Conservation (phyloP, 1,140 invertebrate species). For the Procambarus virginalis region DNA sequence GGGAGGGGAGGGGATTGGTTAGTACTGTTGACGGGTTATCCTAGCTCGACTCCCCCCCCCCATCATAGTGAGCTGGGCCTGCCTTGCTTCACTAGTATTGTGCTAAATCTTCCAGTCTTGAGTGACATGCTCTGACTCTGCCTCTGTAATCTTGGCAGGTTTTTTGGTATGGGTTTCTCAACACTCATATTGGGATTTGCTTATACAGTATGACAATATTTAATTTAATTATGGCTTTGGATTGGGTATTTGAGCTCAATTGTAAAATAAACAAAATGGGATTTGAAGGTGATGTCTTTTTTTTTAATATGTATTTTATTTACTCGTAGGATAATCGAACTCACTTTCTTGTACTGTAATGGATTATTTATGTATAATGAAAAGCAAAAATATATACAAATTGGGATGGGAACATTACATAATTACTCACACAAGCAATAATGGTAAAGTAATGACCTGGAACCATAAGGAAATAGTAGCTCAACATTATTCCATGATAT, state of each 20-base stretch:
- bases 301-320: neutral
- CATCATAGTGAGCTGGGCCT: neutral
- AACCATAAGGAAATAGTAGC: neutral
- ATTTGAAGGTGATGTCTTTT: conserved; percentile 1
- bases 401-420: neutral
- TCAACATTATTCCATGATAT: neutral
- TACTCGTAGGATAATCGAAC: conserved; percentile 3
- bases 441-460: neutral
- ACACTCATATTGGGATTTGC: neutral
- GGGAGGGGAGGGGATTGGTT: neutral
- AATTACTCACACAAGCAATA: neutral
- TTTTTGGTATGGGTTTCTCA: neutral
- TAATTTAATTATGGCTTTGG: neutral
- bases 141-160: neutral
- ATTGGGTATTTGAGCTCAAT: conserved; percentile 25
- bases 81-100: conserved; percentile 11
- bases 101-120: neutral
- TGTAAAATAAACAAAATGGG: neutral
- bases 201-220: neutral
- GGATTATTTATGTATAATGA: neutral
- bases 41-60: neutral
- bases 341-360: neutral
- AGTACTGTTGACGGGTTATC: neutral
- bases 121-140: neutral
- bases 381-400: neutral